phyloP scores from a whole-genome alignment of 2,113 vertebrate species.

The Girardinichthys multiradiatus region DNA sequence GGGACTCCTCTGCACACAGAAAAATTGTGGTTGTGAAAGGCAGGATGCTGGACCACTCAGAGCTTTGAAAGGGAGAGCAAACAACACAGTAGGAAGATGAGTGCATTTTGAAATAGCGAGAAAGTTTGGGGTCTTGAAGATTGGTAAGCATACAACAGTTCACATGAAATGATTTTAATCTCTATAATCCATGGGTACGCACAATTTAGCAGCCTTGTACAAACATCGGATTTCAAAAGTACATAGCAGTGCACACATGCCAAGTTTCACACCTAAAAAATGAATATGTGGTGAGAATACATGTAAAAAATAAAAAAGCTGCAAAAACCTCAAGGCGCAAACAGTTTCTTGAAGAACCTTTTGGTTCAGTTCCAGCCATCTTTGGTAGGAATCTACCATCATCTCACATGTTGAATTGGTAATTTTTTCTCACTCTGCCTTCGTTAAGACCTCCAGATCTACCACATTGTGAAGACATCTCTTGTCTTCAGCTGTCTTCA shows the following conservation, averaged over 20 bases:
- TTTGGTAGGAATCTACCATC: too few relatives aligned
- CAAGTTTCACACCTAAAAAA: too few relatives aligned
- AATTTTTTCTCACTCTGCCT: too few relatives aligned
- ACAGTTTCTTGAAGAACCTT: neutral
- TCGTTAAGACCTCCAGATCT: too few relatives aligned
- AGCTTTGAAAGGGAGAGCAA: slow-evolving; percentile 17
- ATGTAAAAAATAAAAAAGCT: neutral
- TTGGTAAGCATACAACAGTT: slow-evolving; percentile 6
- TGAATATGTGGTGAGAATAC: neutral
- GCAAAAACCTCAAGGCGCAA: neutral
- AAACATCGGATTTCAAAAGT: neutral
- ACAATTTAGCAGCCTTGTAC: neutral
- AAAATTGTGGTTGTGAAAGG: slow-evolving; percentile 47
- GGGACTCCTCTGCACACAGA: slow-evolving; percentile 53
- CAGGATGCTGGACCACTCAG: slow-evolving; percentile 32
- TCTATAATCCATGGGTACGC: slow-evolving; percentile 6
- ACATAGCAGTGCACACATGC: neutral
- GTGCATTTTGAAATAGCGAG: slow-evolving; percentile 8
- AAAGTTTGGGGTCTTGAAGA: slow-evolving; percentile 4
- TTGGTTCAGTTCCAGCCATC: too few relatives aligned
- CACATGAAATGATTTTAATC: slow-evolving; percentile 12
- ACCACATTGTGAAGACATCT: too few relatives aligned
- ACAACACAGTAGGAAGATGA: slow-evolving; percentile 10
- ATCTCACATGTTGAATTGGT: too few relatives aligned
- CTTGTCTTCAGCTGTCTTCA: too few relatives aligned